These are phyloP conservation scores for Scaptomyza graminum DNA, from an alignment of 1,140 invertebrate species.

Conservation along the genomic window DNA sequence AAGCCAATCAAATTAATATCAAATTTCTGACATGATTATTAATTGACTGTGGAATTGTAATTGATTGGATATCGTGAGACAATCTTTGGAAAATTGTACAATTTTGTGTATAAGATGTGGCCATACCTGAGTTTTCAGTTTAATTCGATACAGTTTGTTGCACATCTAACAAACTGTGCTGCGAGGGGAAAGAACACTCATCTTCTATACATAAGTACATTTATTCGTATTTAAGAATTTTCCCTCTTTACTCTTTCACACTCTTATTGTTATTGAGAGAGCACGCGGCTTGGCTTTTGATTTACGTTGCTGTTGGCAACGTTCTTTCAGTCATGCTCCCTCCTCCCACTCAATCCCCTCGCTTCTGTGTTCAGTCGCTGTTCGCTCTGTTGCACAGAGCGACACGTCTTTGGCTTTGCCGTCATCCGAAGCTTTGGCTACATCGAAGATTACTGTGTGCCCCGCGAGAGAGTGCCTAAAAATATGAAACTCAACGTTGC, in stretches of 20 bases:
- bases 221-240: conserved; percentile 27
- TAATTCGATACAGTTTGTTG: conserved; percentile 28
- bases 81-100: background rate
- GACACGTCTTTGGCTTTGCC: background rate
- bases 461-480: conserved; percentile 38
- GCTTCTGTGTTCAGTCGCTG: background rate
- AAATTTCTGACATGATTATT: conserved; percentile 2
- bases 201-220: conserved; percentile 33
- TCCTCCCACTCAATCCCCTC: background rate
- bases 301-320: conserved; percentile 45
- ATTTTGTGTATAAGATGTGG: background rate
- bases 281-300: conserved; percentile 45
- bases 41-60: background rate
- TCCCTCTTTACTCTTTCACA: conserved; percentile 2
- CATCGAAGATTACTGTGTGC: conserved; percentile 43
- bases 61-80: conserved; percentile 5
- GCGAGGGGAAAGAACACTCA: conserved; percentile 1
- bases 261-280: conserved; percentile 39
- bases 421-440: conserved; percentile 36
- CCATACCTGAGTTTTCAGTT: conserved; percentile 2
- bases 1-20: background rate
- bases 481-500: conserved; percentile 45
- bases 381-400: conserved; percentile 15
- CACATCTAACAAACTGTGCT: conserved; percentile 10
- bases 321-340: background rate